phyloP scores from a whole-genome alignment of 2,888 invertebrate species.

The Sisyra nigra region DNA sequence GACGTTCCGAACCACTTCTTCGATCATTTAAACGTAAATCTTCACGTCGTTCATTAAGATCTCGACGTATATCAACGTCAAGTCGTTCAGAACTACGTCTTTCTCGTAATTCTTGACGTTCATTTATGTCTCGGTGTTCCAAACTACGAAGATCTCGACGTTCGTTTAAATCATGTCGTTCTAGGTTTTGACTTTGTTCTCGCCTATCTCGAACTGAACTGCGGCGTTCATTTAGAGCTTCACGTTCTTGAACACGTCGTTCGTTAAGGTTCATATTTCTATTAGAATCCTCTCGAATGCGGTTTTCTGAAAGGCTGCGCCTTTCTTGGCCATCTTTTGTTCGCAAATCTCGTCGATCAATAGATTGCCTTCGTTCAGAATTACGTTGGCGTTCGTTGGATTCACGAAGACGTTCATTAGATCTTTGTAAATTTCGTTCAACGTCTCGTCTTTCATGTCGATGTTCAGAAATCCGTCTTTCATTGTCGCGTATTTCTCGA shows the following conservation, averaged over 20 bases:
- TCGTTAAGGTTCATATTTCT: not conserved
- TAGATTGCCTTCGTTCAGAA: not conserved
- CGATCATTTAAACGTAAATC: not conserved
- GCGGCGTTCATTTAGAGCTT: not conserved
- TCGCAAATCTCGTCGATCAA: not conserved
- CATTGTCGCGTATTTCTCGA: not conserved
- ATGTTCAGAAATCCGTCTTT: not conserved
- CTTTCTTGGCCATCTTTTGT: not conserved
- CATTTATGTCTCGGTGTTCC: not conserved
- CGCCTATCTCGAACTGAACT: not conserved
- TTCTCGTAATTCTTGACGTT: not conserved
- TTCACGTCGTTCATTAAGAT: not conserved
- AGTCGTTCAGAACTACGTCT: not conserved
- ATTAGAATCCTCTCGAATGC: not conserved
- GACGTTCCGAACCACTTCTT: not conserved
- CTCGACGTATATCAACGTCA: too few species aligned
- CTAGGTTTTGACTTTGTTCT: not conserved
- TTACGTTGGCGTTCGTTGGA: not conserved
- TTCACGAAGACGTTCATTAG: conserved; percentile 1
- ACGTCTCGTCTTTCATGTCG: not conserved
- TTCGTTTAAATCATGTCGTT: not conserved
- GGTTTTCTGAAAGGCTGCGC: not conserved
- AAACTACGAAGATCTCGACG: not conserved
- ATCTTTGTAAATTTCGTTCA: not conserved
- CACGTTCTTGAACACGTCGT: not conserved